Base-by-base conservation (phyloP, 2,888 invertebrate species). In the Matsumyia berberina region DNA sequence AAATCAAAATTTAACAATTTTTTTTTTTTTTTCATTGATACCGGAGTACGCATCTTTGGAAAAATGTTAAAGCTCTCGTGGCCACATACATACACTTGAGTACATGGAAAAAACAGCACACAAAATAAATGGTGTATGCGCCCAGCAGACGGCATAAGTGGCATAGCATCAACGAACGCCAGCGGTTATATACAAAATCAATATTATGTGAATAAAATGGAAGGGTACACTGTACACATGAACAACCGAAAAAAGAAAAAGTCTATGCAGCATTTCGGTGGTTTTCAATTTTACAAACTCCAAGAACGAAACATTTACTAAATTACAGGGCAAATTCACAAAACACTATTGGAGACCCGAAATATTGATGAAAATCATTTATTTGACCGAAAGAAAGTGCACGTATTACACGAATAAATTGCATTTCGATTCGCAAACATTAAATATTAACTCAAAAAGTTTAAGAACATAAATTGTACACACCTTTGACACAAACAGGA, bases 131-230 rank as follows among this genome's bases (percentile, higher is more conserved):
- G 74, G 74, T 66, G 29, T 76, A 76, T 76, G 74, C 74, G 74
- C 74, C 66, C 51, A 72, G 60, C 46, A 37, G 72, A 72, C 72
- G 15, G 64, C 35, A 37, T 17, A 76, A 66, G 66, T 57, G 66
- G 24, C 46, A 67, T 37, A 72, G 60, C 57, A 57, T 39, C 31
- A 31, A n/a, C 35, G 49, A 57, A 66, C 58, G 49, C 72, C 72
- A 72, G 49, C 60, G 49, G 15, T 58, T 46, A 57, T 58, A 58
- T 37, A 74, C 39, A 76, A 76, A 76, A 76, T 76, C 74, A 76
- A 76, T 76, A 76, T 24, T 24, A 24, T 24, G 24, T 24, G 24
- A 19, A 46, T 24, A 29, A 33, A 46, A 35, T 37, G 19, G 31
- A 17, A 42, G 17, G 24, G 42, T 35, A 12, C 33, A 31, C 60